Evolutionary conservation across 2,888 invertebrate species (phyloP).

Genomic region (Cynaeus angustus): DNA sequence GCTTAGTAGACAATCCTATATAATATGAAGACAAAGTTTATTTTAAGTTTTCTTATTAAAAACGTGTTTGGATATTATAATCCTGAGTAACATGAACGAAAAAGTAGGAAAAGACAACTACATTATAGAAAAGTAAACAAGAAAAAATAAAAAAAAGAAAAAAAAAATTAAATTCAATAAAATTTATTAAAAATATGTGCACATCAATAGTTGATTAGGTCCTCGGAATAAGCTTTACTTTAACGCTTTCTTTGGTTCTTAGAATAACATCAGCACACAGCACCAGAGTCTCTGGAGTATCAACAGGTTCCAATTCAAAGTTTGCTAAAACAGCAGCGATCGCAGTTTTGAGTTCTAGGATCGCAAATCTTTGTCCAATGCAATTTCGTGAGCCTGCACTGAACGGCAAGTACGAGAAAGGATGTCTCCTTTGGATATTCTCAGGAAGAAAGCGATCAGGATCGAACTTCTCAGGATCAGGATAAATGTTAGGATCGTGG

Average conservation of each 20-base stretch:
- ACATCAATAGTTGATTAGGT: too few species aligned
- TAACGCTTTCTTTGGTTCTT: neutral
- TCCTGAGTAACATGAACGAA: too few species aligned
- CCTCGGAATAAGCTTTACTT: neutral
- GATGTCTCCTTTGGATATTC: conserved; percentile 74
- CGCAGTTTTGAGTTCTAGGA: conserved; percentile 78
- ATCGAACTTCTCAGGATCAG: conserved; percentile 78
- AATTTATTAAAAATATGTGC: too few species aligned
- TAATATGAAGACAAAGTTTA: too few species aligned
- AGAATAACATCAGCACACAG: neutral
- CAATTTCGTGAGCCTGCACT: conserved; percentile 82
- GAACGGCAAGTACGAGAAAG: conserved; percentile 79
- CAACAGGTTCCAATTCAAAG: conserved; percentile 65
- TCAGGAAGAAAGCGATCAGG: conserved; percentile 80
- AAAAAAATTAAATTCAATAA: too few species aligned
- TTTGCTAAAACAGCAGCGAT: conserved; percentile 74
- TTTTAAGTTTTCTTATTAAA: too few species aligned
- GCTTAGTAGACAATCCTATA: too few species aligned
- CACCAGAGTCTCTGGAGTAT: neutral
- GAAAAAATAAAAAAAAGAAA: too few species aligned
- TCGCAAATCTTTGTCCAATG: conserved; percentile 81
- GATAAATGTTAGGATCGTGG: conserved; percentile 73
- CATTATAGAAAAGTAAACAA: too few species aligned
- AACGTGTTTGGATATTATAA: too few species aligned
- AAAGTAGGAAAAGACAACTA: too few species aligned